Conservation (phyloP, 92 coral and sea anemone species). For the Muricea muricata region DNA sequence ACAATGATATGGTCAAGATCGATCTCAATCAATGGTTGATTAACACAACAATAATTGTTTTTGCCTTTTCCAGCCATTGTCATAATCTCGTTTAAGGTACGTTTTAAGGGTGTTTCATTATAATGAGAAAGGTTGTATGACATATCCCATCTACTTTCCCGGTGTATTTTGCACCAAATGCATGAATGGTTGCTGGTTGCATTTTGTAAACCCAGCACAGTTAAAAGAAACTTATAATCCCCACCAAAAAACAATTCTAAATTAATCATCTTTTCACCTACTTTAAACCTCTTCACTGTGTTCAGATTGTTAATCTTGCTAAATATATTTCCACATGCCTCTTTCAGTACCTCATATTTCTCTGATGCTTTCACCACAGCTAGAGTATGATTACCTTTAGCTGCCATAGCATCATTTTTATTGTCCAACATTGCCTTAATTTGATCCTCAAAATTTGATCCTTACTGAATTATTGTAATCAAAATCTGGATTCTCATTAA, state of each 20-base stretch:
- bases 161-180: conserved; percentile 6
- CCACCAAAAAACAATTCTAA: conserved; percentile 12
- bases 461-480: not conserved
- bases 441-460: not conserved
- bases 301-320: not conserved
- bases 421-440: conserved; percentile 46
- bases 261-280: not conserved
- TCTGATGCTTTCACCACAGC: conserved; percentile 16
- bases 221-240: conserved; percentile 6
- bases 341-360: conserved; percentile 1
- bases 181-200: not conserved
- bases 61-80: conserved; percentile 46
- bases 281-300: not conserved
- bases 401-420: conserved; percentile 6
- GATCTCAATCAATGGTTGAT: conserved; percentile 62
- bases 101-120: not conserved
- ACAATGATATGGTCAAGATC: conserved; percentile 66
- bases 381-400: not conserved
- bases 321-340: not conserved
- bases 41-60: conserved; percentile 66
- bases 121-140: not conserved
- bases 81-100: conserved; percentile 54
- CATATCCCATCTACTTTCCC: not conserved
- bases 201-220: not conserved
- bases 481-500: not conserved